These are phyloP conservation scores for Rhinogobius similis DNA, from an alignment of 2,113 vertebrate genomes.

Conservation along the genomic window DNA sequence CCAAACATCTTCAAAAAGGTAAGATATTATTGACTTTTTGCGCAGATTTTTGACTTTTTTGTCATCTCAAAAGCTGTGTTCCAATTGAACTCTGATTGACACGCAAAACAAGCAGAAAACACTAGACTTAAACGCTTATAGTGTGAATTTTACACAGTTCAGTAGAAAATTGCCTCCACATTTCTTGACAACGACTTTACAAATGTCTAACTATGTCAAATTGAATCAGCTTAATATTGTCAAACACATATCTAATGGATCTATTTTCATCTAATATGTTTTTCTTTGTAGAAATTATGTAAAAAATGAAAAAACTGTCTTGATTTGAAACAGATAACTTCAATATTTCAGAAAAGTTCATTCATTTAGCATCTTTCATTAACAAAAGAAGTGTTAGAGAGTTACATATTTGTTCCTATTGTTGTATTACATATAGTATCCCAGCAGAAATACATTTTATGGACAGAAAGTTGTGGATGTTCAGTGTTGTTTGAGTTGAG, in stretches of 20 bases:
- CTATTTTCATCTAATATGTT: too few species aligned
- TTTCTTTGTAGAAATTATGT: too few species aligned
- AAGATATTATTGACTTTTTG: constrained; percentile 17
- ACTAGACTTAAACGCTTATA: not conserved
- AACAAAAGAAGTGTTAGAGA: too few species aligned
- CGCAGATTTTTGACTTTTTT: not conserved
- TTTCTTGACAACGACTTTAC: not conserved
- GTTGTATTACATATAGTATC: too few species aligned
- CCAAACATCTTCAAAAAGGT: constrained; percentile 46
- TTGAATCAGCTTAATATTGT: not conserved
- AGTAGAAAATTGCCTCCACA: not conserved
- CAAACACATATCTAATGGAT: not conserved
- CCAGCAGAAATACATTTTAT: not conserved
- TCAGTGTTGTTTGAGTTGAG: not conserved
- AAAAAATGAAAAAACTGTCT: too few species aligned
- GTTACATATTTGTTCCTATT: too few species aligned
- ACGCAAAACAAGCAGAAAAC: not conserved
- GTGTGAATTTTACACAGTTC: not conserved
- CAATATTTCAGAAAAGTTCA: too few species aligned
- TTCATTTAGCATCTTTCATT: too few species aligned
- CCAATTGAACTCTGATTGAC: not conserved
- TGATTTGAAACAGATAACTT: too few species aligned
- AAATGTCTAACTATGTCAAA: not conserved
- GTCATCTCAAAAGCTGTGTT: not conserved
- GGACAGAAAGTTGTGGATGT: not conserved